phyloP scores from a whole-genome alignment of 2,888 invertebrate species.

The Molorchus minor region DNA sequence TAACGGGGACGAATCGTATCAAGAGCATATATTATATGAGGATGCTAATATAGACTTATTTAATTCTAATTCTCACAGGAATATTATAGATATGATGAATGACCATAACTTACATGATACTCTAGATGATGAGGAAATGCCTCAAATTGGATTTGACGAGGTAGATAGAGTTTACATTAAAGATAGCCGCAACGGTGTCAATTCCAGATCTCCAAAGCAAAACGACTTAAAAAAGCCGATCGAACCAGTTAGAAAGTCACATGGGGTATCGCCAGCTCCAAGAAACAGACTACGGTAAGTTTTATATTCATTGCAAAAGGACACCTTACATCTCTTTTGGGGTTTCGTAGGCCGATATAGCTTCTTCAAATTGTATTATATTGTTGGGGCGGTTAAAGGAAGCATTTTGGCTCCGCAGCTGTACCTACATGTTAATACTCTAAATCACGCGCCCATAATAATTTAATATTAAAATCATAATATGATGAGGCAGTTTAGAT shows the following conservation, averaged over 20 bases:
- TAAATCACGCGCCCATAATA: too few relatives aligned
- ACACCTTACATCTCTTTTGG: too few relatives aligned
- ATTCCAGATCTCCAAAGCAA: constrained; percentile 60
- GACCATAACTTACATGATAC: constrained; percentile 60
- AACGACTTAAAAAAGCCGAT: constrained; percentile 31
- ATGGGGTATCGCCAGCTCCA: constrained; percentile 6
- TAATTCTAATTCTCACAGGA: constrained; percentile 36
- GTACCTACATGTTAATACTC: too few relatives aligned
- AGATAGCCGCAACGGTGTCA: too few relatives aligned
- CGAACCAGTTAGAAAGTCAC: not conserved
- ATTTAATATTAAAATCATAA: too few relatives aligned
- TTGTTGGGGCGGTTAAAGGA: too few relatives aligned
- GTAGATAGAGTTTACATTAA: too few relatives aligned
- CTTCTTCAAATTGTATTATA: too few relatives aligned
- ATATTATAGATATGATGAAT: constrained; percentile 61
- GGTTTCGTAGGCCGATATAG: too few relatives aligned
- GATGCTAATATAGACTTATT: constrained; percentile 42
- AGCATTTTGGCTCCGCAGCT: too few relatives aligned
- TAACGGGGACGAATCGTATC: constrained; percentile 54
- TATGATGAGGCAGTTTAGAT: too few relatives aligned
- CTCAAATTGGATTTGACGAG: constrained; percentile 59
- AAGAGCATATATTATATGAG: constrained; percentile 54
- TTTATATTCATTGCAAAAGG: too few relatives aligned
- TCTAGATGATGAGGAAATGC: constrained; percentile 63
- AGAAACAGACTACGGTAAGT: constrained; percentile 18